A percentile compares a stretch with the other conserved stretches of the same genome.
Conservation (phyloP, 2,113 vertebrate species). For the Tragelaphus strepsiceros region DNA sequence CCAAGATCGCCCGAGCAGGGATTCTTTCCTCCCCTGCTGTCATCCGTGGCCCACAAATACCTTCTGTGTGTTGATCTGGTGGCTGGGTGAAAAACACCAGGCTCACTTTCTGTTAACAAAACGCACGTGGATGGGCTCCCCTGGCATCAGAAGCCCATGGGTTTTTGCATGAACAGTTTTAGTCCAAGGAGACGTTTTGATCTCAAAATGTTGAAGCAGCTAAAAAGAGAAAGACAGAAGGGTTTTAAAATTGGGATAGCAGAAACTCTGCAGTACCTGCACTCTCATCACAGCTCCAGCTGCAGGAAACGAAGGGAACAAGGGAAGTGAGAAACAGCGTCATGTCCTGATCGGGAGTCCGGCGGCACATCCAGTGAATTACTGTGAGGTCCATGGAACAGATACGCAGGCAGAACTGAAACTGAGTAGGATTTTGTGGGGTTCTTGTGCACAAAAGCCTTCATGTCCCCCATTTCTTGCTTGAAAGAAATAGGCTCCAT, state of each 20-base stretch:
- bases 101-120: conserved; percentile 84
- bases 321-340: not conserved
- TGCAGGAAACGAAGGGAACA: not conserved
- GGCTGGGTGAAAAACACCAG: not conserved
- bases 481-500: not conserved
- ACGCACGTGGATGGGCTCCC: conserved; percentile 82
- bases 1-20: not conserved
- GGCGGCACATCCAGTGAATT: not conserved
- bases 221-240: conserved; percentile 71
- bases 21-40: not conserved
- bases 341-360: not conserved
- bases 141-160: conserved; percentile 88
- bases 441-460: not conserved
- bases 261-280: not conserved
- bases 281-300: not conserved
- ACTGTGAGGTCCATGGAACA: not conserved
- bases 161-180: conserved; percentile 86
- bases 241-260: not conserved
- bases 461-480: not conserved
- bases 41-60: not conserved
- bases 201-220: conserved; percentile 91
- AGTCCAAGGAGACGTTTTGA: conserved; percentile 82
- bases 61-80: not conserved
- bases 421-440: not conserved
- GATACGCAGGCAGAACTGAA: not conserved